Percentiles rank a stretch among this genome's conserved stretches.
Evolutionary conservation across 1,140 invertebrate genomes (phyloP).

Genomic region (Anastrepha ludens): DNA sequence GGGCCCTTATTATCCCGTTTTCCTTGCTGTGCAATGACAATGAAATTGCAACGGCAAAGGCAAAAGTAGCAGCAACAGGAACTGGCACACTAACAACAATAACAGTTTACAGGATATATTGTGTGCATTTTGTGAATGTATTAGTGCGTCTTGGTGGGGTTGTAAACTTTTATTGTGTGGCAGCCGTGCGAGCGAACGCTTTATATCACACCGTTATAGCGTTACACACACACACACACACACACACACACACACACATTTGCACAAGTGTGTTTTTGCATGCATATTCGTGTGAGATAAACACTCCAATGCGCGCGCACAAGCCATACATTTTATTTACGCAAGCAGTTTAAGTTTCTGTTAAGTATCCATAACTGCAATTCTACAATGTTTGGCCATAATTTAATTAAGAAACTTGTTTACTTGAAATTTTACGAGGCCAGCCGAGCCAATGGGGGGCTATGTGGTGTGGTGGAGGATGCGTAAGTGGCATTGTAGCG

Average conservation of each 20-base stretch:
- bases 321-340: constrained; percentile 24
- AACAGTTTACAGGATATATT: background rate
- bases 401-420: constrained; percentile 48
- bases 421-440: constrained; percentile 38
- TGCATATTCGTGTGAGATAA: no score
- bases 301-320: background rate
- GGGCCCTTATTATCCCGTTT: constrained; percentile 12
- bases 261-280: no score
- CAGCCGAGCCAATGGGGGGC: background rate
- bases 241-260: no score
- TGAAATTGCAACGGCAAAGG: constrained; percentile 23
- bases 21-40: constrained; percentile 26
- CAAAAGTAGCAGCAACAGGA: background rate
- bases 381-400: constrained; percentile 45
- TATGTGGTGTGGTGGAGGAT: background rate
- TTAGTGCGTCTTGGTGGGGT: background rate
- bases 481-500: background rate
- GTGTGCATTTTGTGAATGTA: background rate
- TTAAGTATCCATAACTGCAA: constrained; percentile 1
- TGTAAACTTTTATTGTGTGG: constrained; percentile 46
- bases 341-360: constrained; percentile 45
- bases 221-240: no score
- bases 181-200: background rate
- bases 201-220: constrained; percentile 27
- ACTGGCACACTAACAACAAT: background rate